phyloP scores from a whole-genome alignment of 2,888 invertebrate genomes.

The Polietes domitor region DNA sequence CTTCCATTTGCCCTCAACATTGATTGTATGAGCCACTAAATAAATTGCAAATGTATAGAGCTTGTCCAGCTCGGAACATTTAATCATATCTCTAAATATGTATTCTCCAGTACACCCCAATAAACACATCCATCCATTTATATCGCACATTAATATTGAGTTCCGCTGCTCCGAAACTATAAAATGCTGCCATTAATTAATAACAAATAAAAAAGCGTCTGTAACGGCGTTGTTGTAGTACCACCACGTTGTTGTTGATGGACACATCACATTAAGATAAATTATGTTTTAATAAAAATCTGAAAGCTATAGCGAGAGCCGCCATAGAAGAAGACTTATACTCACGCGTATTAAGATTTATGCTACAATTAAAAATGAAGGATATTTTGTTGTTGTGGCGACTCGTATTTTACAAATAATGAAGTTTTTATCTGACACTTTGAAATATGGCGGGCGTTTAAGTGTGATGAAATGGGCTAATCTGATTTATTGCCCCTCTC shows the following conservation, averaged over 20 bases:
- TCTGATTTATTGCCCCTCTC: no score
- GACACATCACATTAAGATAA: not conserved
- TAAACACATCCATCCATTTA: not conserved
- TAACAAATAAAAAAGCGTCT: not conserved
- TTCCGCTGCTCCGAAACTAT: not conserved
- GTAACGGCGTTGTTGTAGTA: not conserved
- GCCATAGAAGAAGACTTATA: not conserved
- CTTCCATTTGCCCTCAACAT: no score
- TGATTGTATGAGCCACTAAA: no score
- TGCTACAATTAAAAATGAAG: not conserved
- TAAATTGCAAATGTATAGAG: no score
- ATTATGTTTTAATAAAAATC: not conserved
- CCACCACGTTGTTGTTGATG: not conserved
- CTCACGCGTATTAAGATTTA: slow-evolving; percentile 14
- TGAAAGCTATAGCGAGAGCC: not conserved
- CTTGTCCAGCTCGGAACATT: no score
- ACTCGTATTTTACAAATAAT: not conserved
- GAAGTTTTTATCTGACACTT: not conserved
- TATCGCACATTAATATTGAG: not conserved
- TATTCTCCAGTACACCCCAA: no score
- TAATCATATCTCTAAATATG: no score
- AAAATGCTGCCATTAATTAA: slow-evolving; percentile 26
- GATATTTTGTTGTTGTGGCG: not conserved
- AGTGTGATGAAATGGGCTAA: no score
- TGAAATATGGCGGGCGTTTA: no score